phyloP scores from a whole-genome alignment of 2,113 vertebrate species.

The Phalacrocorax aristotelis region DNA sequence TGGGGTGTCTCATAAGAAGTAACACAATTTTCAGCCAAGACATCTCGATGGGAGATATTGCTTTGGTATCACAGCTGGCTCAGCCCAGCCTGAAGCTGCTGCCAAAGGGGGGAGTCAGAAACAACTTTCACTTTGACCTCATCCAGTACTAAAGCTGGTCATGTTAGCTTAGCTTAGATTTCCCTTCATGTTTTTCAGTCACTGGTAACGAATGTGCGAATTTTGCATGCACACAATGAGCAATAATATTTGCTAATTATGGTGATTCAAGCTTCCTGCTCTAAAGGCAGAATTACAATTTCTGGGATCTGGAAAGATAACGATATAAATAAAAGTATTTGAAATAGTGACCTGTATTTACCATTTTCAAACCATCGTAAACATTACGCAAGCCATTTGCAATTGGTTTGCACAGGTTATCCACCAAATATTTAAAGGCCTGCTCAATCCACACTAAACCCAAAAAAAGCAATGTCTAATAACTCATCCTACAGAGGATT shows the following conservation, averaged over 20 bases:
- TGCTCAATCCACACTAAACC: not conserved
- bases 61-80: not conserved
- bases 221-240: not conserved
- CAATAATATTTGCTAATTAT: not conserved
- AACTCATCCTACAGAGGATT: not conserved
- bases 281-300: not conserved
- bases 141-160: not conserved
- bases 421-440: not conserved
- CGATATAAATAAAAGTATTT: not conserved
- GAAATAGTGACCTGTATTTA: not conserved
- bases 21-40: not conserved
- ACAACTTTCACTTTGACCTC: rapidly evolving
- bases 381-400: not conserved
- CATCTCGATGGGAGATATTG: not conserved
- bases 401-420: not conserved
- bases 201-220: not conserved
- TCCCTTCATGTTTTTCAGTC: not conserved
- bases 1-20: not conserved
- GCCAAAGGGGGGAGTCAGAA: not conserved
- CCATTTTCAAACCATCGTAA: not conserved
- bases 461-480: not conserved
- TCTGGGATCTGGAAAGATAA: not conserved
- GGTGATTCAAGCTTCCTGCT: not conserved
- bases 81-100: not conserved
- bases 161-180: not conserved